Evolutionary conservation across 2,797 vertebrate species (phyloP).

Genomic region (Leuciscus waleckii): DNA sequence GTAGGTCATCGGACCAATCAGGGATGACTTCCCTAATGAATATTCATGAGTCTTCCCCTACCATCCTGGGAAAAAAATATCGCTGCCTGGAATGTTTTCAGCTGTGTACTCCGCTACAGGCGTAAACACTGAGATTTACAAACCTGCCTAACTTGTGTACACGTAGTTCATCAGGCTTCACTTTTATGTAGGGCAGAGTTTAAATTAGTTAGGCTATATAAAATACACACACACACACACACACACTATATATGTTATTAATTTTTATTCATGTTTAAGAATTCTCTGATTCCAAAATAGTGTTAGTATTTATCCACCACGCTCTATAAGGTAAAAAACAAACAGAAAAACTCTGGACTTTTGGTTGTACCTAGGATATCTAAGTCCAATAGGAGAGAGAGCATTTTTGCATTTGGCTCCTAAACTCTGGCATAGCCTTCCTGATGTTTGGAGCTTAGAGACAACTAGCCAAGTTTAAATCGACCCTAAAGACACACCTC

Average conservation of each 20-base stretch:
- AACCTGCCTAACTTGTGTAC: conserved; percentile 11
- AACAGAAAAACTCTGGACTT: not conserved
- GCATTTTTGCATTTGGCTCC: not conserved
- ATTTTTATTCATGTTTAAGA: not conserved
- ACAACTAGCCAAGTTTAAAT: too few species aligned
- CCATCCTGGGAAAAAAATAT: too few species aligned
- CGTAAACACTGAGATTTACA: conserved; percentile 49
- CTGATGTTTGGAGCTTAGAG: too few species aligned
- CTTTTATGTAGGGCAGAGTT: conserved; percentile 9
- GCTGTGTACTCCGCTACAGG: conserved; percentile 7
- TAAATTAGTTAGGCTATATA: not conserved
- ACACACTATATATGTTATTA: not conserved
- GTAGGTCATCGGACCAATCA: too few species aligned
- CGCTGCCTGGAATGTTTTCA: not conserved
- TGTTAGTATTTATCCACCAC: not conserved
- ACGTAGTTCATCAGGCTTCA: not conserved
- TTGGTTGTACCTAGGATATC: not conserved
- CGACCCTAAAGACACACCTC: too few species aligned
- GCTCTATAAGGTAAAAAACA: not conserved
- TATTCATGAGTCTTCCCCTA: too few species aligned
- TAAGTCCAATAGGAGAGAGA: not conserved
- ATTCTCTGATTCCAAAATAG: not conserved
- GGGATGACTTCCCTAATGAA: too few species aligned
- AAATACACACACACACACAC: not conserved
- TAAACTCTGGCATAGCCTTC: not conserved